phyloP scores from a whole-genome alignment of 2,113 vertebrate genomes.

The Toxotes chatareus region DNA sequence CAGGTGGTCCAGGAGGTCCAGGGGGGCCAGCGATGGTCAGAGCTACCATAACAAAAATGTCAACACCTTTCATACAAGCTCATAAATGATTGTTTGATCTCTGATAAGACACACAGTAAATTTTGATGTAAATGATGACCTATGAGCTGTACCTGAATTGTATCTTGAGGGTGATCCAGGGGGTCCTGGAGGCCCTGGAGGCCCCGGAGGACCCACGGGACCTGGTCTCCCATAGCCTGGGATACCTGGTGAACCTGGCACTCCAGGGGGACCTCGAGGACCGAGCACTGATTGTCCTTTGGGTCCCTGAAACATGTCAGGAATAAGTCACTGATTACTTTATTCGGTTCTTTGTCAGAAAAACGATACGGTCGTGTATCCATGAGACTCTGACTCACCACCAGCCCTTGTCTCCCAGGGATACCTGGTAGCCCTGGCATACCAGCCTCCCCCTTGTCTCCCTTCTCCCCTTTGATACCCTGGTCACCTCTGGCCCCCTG shows the following conservation, averaged over 20 bases:
- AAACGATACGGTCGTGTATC: not conserved
- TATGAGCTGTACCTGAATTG: constrained; percentile 82
- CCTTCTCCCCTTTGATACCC: constrained; percentile 86
- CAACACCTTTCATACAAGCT: not conserved
- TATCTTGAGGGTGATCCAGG: constrained; percentile 83
- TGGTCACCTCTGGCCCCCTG: constrained; percentile 84
- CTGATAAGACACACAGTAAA: not conserved
- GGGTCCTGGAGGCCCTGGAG: constrained; percentile 86
- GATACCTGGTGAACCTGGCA: constrained; percentile 89
- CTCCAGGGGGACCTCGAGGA: constrained; percentile 89
- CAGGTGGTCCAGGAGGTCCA: constrained; percentile 91
- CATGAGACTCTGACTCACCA: constrained; percentile 82
- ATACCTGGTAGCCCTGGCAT: constrained; percentile 84
- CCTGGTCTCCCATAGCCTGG: constrained; percentile 91
- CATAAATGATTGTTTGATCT: not conserved
- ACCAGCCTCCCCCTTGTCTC: constrained; percentile 88
- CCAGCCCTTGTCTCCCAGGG: constrained; percentile 87
- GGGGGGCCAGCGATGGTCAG: constrained; percentile 88
- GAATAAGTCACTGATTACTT: not conserved
- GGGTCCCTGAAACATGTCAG: constrained; percentile 85
- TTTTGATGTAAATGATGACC: not conserved
- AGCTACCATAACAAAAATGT: constrained; percentile 72
- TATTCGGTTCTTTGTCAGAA: not conserved
- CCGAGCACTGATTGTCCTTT: constrained; percentile 91
- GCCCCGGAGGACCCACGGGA: constrained; percentile 89